phyloP scores from a whole-genome alignment of 1,140 invertebrate species.

The Limonius californicus region DNA sequence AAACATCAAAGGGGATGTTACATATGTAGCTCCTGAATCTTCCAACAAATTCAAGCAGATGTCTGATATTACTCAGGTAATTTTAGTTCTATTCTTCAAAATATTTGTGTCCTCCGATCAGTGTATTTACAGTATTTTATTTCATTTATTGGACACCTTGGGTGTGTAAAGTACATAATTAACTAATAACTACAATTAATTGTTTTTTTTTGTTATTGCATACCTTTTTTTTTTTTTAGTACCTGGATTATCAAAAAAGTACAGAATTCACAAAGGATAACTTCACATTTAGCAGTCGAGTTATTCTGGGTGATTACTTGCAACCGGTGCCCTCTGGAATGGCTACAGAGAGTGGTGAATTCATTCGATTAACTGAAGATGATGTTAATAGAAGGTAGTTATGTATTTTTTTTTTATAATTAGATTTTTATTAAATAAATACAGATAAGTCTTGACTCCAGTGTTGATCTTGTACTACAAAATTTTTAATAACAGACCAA shows the following conservation, averaged over 20 bases:
- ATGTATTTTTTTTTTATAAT: background rate
- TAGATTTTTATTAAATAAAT: too few species aligned
- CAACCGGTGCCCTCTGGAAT: constrained; percentile 60
- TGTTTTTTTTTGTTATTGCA: too few species aligned
- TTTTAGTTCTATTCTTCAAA: too few species aligned
- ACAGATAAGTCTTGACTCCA: too few species aligned
- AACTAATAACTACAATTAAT: too few species aligned
- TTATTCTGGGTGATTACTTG: constrained; percentile 85
- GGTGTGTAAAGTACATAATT: too few species aligned
- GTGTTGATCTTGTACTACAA: too few species aligned
- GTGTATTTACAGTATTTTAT: too few species aligned
- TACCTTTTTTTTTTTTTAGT: too few species aligned
- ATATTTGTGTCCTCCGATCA: too few species aligned
- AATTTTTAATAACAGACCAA: background rate
- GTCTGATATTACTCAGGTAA: constrained; percentile 68
- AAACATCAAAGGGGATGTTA: constrained; percentile 80
- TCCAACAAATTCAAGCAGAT: constrained; percentile 72
- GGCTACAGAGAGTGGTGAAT: constrained; percentile 53
- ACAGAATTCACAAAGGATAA: constrained; percentile 77
- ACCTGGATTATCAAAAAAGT: constrained; percentile 71
- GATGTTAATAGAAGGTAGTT: constrained; percentile 58
- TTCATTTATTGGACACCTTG: too few species aligned
- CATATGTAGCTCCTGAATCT: constrained; percentile 80
- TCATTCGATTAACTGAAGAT: constrained; percentile 57
- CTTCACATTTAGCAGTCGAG: constrained; percentile 87